Conservation (phyloP, 1,140 invertebrate species). For the Drosophila funebris region DNA sequence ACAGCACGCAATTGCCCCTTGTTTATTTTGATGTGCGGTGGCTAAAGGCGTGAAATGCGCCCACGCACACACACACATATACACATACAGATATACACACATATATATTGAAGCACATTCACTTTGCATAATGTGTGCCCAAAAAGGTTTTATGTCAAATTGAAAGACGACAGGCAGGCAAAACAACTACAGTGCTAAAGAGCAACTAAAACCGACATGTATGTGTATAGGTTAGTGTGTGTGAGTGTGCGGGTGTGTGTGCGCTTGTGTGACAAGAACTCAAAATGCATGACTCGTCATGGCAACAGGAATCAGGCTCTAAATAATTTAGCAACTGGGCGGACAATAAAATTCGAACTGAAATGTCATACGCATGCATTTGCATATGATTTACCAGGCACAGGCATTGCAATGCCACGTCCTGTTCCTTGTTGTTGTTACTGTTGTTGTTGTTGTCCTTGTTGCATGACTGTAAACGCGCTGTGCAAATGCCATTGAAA, state of each 20-base stretch:
- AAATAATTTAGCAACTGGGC: slow-evolving; percentile 79
- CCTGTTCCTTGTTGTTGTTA: slow-evolving; percentile 5
- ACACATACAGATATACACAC: neutral
- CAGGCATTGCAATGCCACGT: slow-evolving; percentile 24
- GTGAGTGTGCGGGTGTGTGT: slow-evolving; percentile 49
- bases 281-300: slow-evolving; percentile 72
- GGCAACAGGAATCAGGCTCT: slow-evolving; percentile 77
- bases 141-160: slow-evolving; percentile 79
- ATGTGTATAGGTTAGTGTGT: slow-evolving; percentile 37
- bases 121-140: slow-evolving; percentile 70
- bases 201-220: slow-evolving; percentile 35
- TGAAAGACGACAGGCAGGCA: slow-evolving; percentile 55
- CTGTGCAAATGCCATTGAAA: slow-evolving; percentile 36
- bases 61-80: slow-evolving; percentile 8
- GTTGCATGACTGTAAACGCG: slow-evolving; percentile 27
- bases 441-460: slow-evolving; percentile 5
- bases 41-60: slow-evolving; percentile 72
- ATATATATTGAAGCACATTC: neutral
- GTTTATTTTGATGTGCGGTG: slow-evolving; percentile 70
- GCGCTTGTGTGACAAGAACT: slow-evolving; percentile 44
- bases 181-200: slow-evolving; percentile 17
- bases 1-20: slow-evolving; percentile 44
- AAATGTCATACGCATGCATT: slow-evolving; percentile 81
- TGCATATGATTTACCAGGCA: slow-evolving; percentile 69
- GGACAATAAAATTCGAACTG: slow-evolving; percentile 79